These are phyloP conservation scores for Pseudachorutes palmiensis DNA, from an alignment of 1,140 invertebrate species.

Conservation along the genomic window DNA sequence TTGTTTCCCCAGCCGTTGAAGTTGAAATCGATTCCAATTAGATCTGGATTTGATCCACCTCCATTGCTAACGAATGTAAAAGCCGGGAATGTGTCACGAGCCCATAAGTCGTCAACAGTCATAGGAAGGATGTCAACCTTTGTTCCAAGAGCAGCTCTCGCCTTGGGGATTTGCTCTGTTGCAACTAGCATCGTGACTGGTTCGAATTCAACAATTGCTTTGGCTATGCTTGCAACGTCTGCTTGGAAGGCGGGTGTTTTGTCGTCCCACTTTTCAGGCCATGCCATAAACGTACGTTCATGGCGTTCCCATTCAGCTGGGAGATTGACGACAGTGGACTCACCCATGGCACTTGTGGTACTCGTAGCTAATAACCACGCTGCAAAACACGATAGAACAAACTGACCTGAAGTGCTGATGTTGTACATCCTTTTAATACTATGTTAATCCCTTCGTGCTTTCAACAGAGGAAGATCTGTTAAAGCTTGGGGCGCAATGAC, in stretches of 20 bases:
- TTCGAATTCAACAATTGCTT: neutral
- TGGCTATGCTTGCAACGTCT: neutral
- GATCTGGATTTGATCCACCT: neutral
- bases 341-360: too few species aligned
- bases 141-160: neutral
- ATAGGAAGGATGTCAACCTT: slow-evolving; percentile 7
- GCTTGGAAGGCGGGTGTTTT: neutral
- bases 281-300: neutral
- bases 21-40: slow-evolving; percentile 17
- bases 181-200: neutral
- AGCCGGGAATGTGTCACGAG: slow-evolving; percentile 11
- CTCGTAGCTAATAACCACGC: too few species aligned
- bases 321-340: too few species aligned
- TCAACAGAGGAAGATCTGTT: too few species aligned
- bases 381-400: too few species aligned
- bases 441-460: too few species aligned
- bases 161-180: slow-evolving; percentile 4
- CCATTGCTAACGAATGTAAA: neutral
- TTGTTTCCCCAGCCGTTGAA: slow-evolving; percentile 25
- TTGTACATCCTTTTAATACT: too few species aligned
- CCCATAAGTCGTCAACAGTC: slow-evolving; percentile 9
- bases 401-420: too few species aligned
- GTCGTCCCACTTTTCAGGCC: neutral
- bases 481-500: too few species aligned
- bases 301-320: neutral